Percentiles rank a stretch among this genome's conserved stretches.
phyloP scores from a whole-genome alignment of 2,113 vertebrate genomes.

The Myrmecobius fasciatus region DNA sequence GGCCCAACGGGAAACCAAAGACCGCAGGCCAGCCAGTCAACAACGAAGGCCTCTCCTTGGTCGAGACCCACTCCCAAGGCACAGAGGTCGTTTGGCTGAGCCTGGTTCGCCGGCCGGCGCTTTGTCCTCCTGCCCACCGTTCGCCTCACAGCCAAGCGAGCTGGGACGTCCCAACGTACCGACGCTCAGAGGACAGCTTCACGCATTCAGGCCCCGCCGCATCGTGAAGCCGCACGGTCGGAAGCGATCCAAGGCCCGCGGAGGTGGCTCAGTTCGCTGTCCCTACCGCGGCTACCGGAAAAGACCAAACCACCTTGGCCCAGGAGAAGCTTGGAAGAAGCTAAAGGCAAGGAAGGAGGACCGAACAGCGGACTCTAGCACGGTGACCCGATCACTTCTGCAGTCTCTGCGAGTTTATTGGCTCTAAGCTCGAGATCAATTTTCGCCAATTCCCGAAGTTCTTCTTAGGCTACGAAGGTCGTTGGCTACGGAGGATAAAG shows the following conservation, averaged over 20 bases:
- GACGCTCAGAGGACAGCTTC: conserved; percentile 61
- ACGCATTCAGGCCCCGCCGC: conserved; percentile 37
- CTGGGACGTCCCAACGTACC: conserved; percentile 60
- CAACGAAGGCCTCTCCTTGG: not conserved
- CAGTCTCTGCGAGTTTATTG: conserved; percentile 39
- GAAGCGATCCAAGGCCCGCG: too few species aligned
- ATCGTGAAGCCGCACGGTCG: conserved; percentile 46
- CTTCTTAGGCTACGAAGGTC: conserved; percentile 20
- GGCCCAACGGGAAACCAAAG: not conserved
- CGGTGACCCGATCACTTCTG: conserved; percentile 60
- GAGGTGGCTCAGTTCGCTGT: not conserved
- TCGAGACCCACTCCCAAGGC: not conserved
- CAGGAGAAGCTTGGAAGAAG: not conserved
- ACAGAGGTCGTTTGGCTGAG: conserved; percentile 17
- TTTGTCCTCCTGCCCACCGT: conserved; percentile 23
- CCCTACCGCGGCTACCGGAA: not conserved
- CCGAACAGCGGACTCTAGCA: conserved; percentile 34
- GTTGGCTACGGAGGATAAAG: conserved; percentile 61
- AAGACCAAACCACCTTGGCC: not conserved
- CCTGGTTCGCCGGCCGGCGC: conserved; percentile 19
- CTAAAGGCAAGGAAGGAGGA: conserved; percentile 17
- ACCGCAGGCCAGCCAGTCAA: not conserved
- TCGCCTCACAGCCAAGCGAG: not conserved
- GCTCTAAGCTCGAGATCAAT: not conserved
- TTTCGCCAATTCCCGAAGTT: conserved; percentile 9